Base-by-base conservation (phyloP, 2,797 vertebrate genomes). In the Melanotaenia parkinsoni region DNA sequence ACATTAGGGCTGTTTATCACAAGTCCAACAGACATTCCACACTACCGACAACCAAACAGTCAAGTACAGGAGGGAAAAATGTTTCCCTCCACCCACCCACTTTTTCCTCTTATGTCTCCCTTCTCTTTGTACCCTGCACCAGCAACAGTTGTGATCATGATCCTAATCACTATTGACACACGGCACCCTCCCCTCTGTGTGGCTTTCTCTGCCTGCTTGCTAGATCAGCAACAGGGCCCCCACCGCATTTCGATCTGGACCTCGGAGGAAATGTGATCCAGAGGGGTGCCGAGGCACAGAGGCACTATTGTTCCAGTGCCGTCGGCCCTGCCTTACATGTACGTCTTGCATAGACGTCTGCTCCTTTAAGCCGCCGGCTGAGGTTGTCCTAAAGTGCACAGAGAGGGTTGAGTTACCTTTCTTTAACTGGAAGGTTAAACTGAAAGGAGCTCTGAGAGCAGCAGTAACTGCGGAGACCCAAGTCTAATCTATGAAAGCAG, bases 201-300 rank as follows among this genome's bases (percentile, higher is more conserved):
- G 95, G 95, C 95, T 87, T 96, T 95, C 93, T 68, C 93, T 93
- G 92, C 93, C 94, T 86, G 76, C 91, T 94, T 86, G 79, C 81
- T 94, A 95, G 94, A 96, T 94, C 93, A 92, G 91, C 94, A 95
- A 94, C 95, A 94, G 95, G 92, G 90, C 91, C 92, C 86, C 94
- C 82, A 74, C 92, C 93, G 79, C 89, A 80, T 88, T 87, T 91
- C 76, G 79, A 90, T 86, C 79, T 77, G 86, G 91, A 89, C 94
- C 92, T 91, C 83, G 91, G 95, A 96, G 96, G 95, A 96, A 97
- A 96, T 94, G 95, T 95, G 96, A 97, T 94, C 94, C 83, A 86
- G 93, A 96, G 95, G 95, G 87, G 93, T 94, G 93, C 84, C 64
- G 94, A 95, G 86, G 86, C 95, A 98, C 97, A 98, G 96, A 95